Evolutionary conservation across 2,113 vertebrate genomes (phyloP).

Genomic region (Lepidothrix coronata): DNA sequence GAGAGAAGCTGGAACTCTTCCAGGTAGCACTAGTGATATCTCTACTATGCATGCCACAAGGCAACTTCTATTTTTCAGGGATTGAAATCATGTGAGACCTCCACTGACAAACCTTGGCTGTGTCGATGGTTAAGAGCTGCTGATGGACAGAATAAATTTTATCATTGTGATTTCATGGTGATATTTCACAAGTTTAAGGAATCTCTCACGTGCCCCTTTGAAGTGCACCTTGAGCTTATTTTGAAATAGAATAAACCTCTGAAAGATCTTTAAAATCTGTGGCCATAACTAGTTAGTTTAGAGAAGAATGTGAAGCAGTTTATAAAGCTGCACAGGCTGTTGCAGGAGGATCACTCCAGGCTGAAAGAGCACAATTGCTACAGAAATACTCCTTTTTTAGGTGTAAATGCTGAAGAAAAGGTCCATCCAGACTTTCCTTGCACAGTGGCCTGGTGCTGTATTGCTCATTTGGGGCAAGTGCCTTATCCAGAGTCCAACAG

Average conservation of each 20-base stretch:
- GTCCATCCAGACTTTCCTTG: background rate
- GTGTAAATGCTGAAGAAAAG: background rate
- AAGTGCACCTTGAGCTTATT: background rate
- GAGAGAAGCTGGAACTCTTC: background rate
- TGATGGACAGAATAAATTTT: background rate
- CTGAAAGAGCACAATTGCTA: background rate
- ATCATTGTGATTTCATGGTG: background rate
- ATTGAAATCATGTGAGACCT: background rate
- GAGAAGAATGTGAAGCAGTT: background rate
- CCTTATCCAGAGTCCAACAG: constrained; percentile 14
- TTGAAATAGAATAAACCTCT: background rate
- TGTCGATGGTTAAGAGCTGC: background rate
- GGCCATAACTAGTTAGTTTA: background rate
- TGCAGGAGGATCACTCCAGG: background rate
- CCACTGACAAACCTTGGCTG: background rate
- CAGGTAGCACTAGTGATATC: constrained; percentile 17
- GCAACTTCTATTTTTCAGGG: constrained; percentile 30
- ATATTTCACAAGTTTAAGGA: background rate
- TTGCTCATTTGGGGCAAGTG: background rate
- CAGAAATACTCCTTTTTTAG: background rate
- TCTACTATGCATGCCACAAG: constrained; percentile 35
- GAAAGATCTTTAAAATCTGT: background rate
- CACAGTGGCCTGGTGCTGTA: background rate
- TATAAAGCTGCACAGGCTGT: background rate
- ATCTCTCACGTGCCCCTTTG: background rate